Percentiles rank a stretch among this genome's conserved stretches.
Conservation (phyloP, 2,797 vertebrate genomes). For the Protonibea diacanthus region DNA sequence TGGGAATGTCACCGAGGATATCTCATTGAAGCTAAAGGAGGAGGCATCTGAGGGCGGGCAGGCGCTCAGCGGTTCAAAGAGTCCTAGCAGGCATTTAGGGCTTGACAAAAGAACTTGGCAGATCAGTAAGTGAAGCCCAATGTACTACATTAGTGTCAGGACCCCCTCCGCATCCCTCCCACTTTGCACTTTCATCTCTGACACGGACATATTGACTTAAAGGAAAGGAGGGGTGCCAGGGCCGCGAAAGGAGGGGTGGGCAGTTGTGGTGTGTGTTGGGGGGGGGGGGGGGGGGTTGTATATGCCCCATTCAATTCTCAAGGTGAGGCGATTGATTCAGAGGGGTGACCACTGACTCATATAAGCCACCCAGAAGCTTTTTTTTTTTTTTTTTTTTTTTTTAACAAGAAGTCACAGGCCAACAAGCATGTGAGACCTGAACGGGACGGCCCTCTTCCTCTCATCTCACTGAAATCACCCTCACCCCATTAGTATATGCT, state of each 20-base stretch:
- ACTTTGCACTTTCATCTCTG: slow-evolving; percentile 90
- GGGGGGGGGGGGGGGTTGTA: slow-evolving; percentile 29
- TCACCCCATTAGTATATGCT: slow-evolving; percentile 76
- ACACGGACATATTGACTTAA: slow-evolving; percentile 87
- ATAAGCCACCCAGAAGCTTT: slow-evolving; percentile 76
- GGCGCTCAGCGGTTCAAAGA: slow-evolving; percentile 86
- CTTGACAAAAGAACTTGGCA: slow-evolving; percentile 88
- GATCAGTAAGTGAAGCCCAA: slow-evolving; percentile 87
- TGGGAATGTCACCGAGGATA: slow-evolving; percentile 79
- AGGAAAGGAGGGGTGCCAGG: slow-evolving; percentile 74
- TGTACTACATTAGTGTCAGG: slow-evolving; percentile 89
- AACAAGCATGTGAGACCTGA: slow-evolving; percentile 71
- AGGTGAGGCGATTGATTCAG: slow-evolving; percentile 82
- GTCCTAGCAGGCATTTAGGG: slow-evolving; percentile 84
- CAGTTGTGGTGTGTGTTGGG: slow-evolving; percentile 48
- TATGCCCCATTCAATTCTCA: slow-evolving; percentile 79
- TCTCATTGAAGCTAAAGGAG: slow-evolving; percentile 77
- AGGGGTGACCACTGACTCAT: slow-evolving; percentile 74
- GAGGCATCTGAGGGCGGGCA: slow-evolving; percentile 76
- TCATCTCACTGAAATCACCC: slow-evolving; percentile 78
- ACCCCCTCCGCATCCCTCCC: slow-evolving; percentile 82
- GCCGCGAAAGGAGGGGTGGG: slow-evolving; percentile 53
- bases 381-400: slow-evolving; percentile 49
- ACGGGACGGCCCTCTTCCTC: slow-evolving; percentile 75
- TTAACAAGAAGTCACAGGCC: slow-evolving; percentile 74